Base-by-base conservation (phyloP, 2,888 invertebrate genomes). In the Drosophila fulvimacula region DNA sequence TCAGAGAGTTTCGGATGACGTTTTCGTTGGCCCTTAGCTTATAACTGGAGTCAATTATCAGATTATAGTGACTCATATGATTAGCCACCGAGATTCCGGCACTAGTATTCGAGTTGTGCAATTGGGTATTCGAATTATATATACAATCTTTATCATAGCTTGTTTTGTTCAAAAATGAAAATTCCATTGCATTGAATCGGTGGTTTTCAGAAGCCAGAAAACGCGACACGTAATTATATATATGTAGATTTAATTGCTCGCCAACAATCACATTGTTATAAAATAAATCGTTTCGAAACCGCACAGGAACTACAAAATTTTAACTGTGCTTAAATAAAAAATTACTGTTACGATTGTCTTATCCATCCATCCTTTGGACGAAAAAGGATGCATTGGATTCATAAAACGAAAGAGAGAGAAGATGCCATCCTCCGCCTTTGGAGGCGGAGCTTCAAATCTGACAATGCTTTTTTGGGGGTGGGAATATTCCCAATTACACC, bases 151-250 rank as follows among this genome's bases (percentile, higher is more conserved):
- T 83, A 79, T 91, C 91, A 53, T 91, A 91, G 49, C 79, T 88
- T 30, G 89, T 77, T 79, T 90, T 90, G 76, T 90, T 91, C 62
- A 91, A 80, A 70, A 91, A 90, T 76, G 91, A 89, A 81, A 91
- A 91, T 89, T 91, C 91, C 91, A 91, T 91, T 73, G 82, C 82
- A 81, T 69, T 65, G 48, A 61, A 38, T n/a, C 55, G 32, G 24
- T 21, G 27, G 48, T 55, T 59, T 49, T 41, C 55, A 36, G 51
- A 56, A 69, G 30, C 34, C 39, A 61, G 39, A 30, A 63, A 41
- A 52, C 69, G 49, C 51, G 58, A 56, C 79, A 79, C 79, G 30
- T 6, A 30, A 30, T 30, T 72, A 62, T 30, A 56, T 68, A 30
- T 30, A 7, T 5, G 6, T 66, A 58, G 39, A 57, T 65, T 74